Evolutionary conservation across 2,797 vertebrate genomes (phyloP).

Genomic region (Chaetodon trifasciatus): DNA sequence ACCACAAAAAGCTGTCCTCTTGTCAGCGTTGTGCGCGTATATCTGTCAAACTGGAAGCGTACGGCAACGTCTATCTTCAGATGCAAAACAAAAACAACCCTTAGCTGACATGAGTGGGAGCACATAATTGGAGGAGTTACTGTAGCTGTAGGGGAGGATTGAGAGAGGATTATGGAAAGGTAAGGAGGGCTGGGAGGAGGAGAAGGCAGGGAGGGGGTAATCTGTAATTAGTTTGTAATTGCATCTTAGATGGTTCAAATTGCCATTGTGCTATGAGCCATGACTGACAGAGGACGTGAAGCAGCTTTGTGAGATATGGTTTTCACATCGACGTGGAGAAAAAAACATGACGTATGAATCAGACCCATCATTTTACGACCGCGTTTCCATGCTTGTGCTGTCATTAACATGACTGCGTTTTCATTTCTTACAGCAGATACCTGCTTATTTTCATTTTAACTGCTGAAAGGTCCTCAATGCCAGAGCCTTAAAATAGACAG

Average conservation of each 20-base stretch:
- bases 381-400: constrained; percentile 12
- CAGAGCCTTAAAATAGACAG: neutral
- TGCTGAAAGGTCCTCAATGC: neutral
- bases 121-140: constrained; percentile 62
- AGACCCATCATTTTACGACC: constrained; percentile 5
- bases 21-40: constrained; percentile 20
- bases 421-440: neutral
- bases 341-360: neutral
- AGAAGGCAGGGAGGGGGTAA: constrained; percentile 57
- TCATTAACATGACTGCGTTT: constrained; percentile 21
- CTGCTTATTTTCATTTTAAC: neutral
- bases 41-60: constrained; percentile 47
- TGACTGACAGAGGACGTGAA: constrained; percentile 46
- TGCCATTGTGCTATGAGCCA: constrained; percentile 58
- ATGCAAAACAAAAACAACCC: constrained; percentile 33
- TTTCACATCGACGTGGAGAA: constrained; percentile 20
- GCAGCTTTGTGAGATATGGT: constrained; percentile 22
- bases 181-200: constrained; percentile 53
- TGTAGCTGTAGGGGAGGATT: constrained; percentile 65
- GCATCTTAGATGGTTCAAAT: constrained; percentile 55
- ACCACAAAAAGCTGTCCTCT: constrained; percentile 15
- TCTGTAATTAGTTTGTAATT: constrained; percentile 77
- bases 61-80: neutral
- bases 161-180: constrained; percentile 71
- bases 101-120: constrained; percentile 40